These are phyloP conservation scores for Xiphorhynchus erythropygius DNA, from an alignment of 2,797 vertebrate genomes.

Conservation along the genomic window DNA sequence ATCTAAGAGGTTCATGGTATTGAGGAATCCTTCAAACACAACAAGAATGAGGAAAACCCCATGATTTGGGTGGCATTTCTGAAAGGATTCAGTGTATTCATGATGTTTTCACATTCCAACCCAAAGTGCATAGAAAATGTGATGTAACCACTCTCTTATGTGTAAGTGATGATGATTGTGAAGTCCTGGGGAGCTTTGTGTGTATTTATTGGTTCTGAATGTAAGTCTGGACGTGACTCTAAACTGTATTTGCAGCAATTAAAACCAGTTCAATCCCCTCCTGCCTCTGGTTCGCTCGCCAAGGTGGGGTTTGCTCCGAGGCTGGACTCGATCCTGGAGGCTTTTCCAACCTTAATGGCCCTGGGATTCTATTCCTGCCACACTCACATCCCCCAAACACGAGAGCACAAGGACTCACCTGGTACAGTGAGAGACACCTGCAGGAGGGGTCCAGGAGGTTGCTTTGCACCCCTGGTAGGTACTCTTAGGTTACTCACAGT, in stretches of 20 bases:
- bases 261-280: not conserved
- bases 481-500: not conserved
- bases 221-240: not conserved
- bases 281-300: not conserved
- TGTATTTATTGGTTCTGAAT: not conserved
- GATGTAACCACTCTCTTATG: not conserved
- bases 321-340: rapidly evolving
- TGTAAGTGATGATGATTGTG: not conserved
- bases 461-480: not conserved
- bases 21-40: not conserved
- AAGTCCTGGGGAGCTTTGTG: not conserved
- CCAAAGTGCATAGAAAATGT: not conserved
- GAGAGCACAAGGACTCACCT: not conserved
- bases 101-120: not conserved
- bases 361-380: rapidly evolving
- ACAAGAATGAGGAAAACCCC: not conserved
- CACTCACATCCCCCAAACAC: rapidly evolving
- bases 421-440: rapidly evolving
- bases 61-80: not conserved
- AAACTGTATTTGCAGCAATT: not conserved
- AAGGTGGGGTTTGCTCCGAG: too few species aligned
- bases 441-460: not conserved
- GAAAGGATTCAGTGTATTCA: not conserved
- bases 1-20: not conserved
- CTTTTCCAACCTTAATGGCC: not conserved